Evolutionary conservation across 2,888 invertebrate genomes (phyloP), one percentile per base, ranked within the genome.

Genomic region (Orthonevra nobilis): DNA sequence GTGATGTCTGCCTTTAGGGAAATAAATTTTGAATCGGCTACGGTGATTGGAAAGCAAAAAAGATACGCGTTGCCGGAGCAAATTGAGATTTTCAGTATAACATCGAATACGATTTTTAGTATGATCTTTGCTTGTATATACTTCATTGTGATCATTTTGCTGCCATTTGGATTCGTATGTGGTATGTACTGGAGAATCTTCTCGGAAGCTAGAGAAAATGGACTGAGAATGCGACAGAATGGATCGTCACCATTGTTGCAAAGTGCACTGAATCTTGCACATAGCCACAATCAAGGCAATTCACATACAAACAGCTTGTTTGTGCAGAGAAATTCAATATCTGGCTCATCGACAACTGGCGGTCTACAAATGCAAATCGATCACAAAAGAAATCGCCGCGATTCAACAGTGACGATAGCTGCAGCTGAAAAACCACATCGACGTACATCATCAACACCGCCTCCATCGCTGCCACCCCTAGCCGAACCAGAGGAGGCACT

Each of bases 141-240:
- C 66, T 89, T 89, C 68, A 84, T 88, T 14, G 84, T 89, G 9
- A 88, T 89, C 50, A 89, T 89, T 1, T 42, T 89, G 79, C 79
- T 89, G 84, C 89, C 89, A 3, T 89, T 89, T 48, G 86, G 87
- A 12, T 86, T 89, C 19, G 89, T 89, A 0, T 89, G 89, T 38
- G 87, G 87, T 46, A 89, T 89, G 89, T 89, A 89, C 48, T 89
- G 89, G 89, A 85, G 89, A 54, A 89, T 89, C 61, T 88, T 89
- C 68, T 87, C 87, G 4, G 89, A 89, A 82, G 89, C 89, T 1
- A 84, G 88, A 2, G 89, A 88, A 60, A 89, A 89, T 75, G 89
- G 89, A 1, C 73, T 89, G 69, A 85, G 89, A 23, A 89, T 89
- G 87, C 85, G 89, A 1, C 89, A 89, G 60, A 89, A 89, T 64